These are phyloP conservation scores for Mizuhopecten yessoensis DNA, from an alignment of 1,140 invertebrate genomes.

Conservation along the genomic window DNA sequence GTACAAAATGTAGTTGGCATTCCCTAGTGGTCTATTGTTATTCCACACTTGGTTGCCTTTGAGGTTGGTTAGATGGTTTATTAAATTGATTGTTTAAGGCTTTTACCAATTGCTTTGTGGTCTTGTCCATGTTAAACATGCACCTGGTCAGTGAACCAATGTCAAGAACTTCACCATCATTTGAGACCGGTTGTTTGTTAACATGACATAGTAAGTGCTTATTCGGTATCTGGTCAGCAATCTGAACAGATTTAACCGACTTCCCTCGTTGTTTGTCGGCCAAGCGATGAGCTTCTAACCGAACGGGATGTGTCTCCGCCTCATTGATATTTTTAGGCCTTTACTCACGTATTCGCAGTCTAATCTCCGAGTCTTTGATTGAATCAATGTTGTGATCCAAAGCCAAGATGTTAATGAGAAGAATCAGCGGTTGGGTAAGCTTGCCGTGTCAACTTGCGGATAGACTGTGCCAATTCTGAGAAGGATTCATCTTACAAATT, in stretches of 20 bases:
- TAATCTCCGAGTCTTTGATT: constrained; percentile 42
- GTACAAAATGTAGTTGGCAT: background rate
- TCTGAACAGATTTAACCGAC: background rate
- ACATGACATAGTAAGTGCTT: background rate
- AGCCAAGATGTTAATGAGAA: background rate
- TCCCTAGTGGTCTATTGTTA: background rate
- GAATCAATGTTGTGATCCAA: constrained; percentile 54
- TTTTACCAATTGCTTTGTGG: background rate
- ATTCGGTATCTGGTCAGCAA: background rate
- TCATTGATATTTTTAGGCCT: constrained; percentile 43
- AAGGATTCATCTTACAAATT: background rate
- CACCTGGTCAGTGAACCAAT: background rate
- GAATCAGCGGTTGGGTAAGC: background rate
- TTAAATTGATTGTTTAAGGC: background rate
- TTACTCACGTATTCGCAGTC: constrained; percentile 46
- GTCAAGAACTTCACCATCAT: too few species aligned
- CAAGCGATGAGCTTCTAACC: constrained; percentile 47
- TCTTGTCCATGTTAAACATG: background rate
- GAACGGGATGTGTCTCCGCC: constrained; percentile 41
- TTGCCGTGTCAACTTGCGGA: background rate
- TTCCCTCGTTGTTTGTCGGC: constrained; percentile 37
- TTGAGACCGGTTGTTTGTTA: background rate
- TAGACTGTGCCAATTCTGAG: background rate
- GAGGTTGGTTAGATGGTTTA: too few species aligned
- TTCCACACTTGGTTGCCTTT: background rate